Conservation (phyloP, 2,888 invertebrate genomes). For the Epinotia brunnichana region DNA sequence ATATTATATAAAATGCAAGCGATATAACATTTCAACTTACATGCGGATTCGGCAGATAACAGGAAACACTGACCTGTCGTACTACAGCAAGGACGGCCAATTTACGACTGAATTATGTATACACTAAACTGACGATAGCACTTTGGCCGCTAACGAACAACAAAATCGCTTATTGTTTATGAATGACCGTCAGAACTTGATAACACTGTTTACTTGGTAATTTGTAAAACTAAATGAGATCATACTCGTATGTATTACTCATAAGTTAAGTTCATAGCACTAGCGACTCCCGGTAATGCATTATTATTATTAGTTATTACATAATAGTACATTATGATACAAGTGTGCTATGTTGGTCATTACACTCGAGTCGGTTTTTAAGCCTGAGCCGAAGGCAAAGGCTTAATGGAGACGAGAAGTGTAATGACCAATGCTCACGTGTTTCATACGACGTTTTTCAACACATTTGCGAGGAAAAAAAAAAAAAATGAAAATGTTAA, state of each 20-base stretch:
- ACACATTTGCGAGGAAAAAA: too few species aligned
- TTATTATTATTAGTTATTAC: too few species aligned
- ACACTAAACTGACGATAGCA: constrained; percentile 48
- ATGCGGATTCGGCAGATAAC: constrained; percentile 1
- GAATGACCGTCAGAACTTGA: constrained; percentile 28
- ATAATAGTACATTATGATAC: too few species aligned
- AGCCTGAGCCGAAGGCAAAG: too few species aligned
- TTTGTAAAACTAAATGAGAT: constrained; percentile 34
- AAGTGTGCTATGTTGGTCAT: too few species aligned
- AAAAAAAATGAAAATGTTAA: too few species aligned
- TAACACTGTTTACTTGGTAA: constrained; percentile 40
- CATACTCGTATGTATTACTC: constrained; percentile 34
- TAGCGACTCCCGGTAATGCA: constrained; percentile 5
- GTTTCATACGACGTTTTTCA: too few species aligned
- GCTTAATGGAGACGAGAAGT: too few species aligned
- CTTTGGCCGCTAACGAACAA: constrained; percentile 18
- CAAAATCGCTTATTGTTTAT: constrained; percentile 34
- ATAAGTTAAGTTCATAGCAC: constrained; percentile 12
- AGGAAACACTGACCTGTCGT: constrained; percentile 36
- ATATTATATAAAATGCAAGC: constrained; percentile 2
- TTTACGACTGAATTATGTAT: constrained; percentile 40
- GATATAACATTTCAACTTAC: constrained; percentile 26
- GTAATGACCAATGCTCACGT: too few species aligned
- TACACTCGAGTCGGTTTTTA: too few species aligned
- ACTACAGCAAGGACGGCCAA: constrained; percentile 36